These are phyloP conservation scores for Atta texana DNA, from an alignment of 1,140 invertebrate genomes.

Conservation along the genomic window DNA sequence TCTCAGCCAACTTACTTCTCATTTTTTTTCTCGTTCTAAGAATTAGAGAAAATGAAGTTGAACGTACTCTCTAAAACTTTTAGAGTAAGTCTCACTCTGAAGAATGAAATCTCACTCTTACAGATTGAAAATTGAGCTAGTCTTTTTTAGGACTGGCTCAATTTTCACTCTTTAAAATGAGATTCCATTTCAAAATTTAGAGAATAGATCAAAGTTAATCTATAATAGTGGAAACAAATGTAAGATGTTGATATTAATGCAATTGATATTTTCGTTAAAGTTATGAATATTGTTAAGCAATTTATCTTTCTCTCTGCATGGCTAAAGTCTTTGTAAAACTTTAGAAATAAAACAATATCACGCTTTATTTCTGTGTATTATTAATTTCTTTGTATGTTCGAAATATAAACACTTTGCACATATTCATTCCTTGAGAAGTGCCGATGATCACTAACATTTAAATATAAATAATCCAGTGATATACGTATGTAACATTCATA, in stretches of 20 bases:
- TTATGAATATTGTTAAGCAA: conserved; percentile 5
- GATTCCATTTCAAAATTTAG: no score
- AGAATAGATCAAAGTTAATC: no score
- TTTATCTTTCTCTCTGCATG: conserved; percentile 5
- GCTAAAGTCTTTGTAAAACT: background rate
- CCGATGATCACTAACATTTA: conserved; percentile 14
- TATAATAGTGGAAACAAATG: no score
- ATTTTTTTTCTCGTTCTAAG: no score
- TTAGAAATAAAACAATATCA: conserved; percentile 2
- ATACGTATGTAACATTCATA: background rate
- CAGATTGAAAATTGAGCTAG: no score
- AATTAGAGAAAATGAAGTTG: no score
- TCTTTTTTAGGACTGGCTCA: no score
- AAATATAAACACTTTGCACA: background rate
- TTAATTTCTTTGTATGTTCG: background rate
- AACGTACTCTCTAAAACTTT: no score
- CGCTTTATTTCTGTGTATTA: conserved; percentile 6
- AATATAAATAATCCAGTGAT: background rate
- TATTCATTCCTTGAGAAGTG: conserved; percentile 15
- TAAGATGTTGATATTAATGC: background rate
- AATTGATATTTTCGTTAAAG: background rate
- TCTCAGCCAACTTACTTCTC: no score
- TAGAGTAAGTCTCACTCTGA: no score
- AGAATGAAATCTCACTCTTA: no score
- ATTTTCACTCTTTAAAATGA: no score